Percentiles rank a stretch among this genome's conserved stretches.
Conservation (phyloP, 2,888 invertebrate genomes). For the Achlya flavicornis region DNA sequence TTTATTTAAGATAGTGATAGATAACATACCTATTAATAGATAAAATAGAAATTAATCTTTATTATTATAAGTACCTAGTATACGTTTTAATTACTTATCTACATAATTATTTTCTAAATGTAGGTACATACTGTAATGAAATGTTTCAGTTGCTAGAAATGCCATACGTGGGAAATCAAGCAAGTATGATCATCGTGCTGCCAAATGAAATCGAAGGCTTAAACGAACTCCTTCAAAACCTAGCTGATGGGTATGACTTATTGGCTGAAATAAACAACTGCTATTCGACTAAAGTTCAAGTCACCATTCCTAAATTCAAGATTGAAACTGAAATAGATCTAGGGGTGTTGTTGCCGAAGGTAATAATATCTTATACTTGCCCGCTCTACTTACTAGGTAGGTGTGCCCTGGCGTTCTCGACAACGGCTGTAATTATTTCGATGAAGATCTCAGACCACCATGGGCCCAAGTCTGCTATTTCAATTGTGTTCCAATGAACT, state of each 20-base stretch:
- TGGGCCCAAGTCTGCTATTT: too few relatives aligned
- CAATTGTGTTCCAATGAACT: too few relatives aligned
- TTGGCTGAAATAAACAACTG: constrained; percentile 79
- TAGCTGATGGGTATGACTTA: constrained; percentile 79
- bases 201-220: constrained; percentile 88
- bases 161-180: constrained; percentile 86
- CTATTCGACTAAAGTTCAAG: constrained; percentile 82
- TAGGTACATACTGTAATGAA: constrained; percentile 1
- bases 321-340: constrained; percentile 90
- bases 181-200: constrained; percentile 90
- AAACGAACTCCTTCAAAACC: constrained; percentile 82
- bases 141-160: constrained; percentile 86
- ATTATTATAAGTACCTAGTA: too few relatives aligned
- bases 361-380: constrained; percentile 50
- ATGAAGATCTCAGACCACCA: too few relatives aligned
- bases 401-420: too few relatives aligned
- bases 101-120: too few relatives aligned
- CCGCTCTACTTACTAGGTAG: too few relatives aligned
- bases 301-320: constrained; percentile 91
- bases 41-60: too few relatives aligned
- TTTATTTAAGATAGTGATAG: too few relatives aligned
- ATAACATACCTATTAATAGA: too few relatives aligned
- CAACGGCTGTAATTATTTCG: too few relatives aligned
- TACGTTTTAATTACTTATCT: too few relatives aligned
- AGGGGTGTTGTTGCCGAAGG: constrained; percentile 85